These are phyloP conservation scores for Listronotus bonariensis DNA, from an alignment of 1,140 invertebrate species.

Conservation along the genomic window DNA sequence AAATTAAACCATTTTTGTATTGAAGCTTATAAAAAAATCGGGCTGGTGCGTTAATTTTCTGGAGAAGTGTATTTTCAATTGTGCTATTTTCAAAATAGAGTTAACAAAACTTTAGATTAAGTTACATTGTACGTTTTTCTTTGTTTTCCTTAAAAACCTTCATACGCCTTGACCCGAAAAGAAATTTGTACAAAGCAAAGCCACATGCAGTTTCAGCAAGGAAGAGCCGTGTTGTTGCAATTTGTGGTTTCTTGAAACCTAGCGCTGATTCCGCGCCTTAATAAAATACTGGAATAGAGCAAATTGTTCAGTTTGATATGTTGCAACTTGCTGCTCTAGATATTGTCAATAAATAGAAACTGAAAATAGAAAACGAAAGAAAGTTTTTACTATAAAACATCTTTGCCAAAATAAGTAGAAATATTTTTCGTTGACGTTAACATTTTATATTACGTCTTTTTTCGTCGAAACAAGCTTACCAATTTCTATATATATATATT, in stretches of 20 bases:
- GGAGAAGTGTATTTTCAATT: too few species aligned
- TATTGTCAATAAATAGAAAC: conserved; percentile 25
- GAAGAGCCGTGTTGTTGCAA: conserved; percentile 34
- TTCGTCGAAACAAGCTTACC: background rate
- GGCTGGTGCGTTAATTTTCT: too few species aligned
- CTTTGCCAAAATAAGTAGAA: conserved; percentile 12
- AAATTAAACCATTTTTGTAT: too few species aligned
- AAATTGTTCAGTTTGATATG: conserved; percentile 33
- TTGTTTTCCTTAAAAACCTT: conserved; percentile 15
- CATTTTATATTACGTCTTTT: conserved; percentile 6
- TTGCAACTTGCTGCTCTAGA: conserved; percentile 8
- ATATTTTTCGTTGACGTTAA: conserved; percentile 11
- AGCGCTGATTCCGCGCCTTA: conserved; percentile 24
- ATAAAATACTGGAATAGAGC: conserved; percentile 33
- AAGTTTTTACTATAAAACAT: conserved; percentile 2
- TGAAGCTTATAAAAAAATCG: too few species aligned
- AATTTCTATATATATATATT: too few species aligned
- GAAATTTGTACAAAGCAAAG: conserved; percentile 29
- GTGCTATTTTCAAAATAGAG: background rate
- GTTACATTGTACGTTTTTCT: background rate
- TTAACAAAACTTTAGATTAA: background rate
- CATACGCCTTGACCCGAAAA: conserved; percentile 28
- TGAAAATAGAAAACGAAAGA: conserved; percentile 6
- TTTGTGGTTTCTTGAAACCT: conserved; percentile 34
- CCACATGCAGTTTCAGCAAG: conserved; percentile 27